Evolutionary conservation across 2,797 vertebrate genomes (phyloP).

Genomic region (Alosa sapidissima): DNA sequence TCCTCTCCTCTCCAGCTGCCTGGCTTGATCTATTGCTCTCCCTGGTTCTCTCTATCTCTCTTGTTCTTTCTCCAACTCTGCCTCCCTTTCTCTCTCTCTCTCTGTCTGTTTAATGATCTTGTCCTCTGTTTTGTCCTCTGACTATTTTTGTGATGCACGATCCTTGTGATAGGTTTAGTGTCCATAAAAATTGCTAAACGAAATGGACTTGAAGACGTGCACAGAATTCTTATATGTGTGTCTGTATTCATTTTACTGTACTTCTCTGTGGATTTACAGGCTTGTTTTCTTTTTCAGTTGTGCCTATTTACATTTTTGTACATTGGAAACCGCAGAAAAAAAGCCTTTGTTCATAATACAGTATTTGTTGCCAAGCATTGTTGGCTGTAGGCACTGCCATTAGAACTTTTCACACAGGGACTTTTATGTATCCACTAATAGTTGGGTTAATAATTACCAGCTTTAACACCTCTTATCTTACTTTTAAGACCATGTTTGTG

Average conservation of each 20-base stretch:
- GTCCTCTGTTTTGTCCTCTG: constrained; percentile 18
- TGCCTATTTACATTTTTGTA: background rate
- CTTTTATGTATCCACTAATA: background rate
- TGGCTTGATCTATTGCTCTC: constrained; percentile 16
- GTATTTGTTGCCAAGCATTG: background rate
- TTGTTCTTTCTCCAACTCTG: background rate
- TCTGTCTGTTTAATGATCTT: constrained; percentile 18
- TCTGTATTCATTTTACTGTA: background rate
- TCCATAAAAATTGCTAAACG: constrained; percentile 17
- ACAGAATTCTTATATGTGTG: background rate
- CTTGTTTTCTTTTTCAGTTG: background rate
- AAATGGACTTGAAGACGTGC: constrained; percentile 6
- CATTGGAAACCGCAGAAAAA: background rate
- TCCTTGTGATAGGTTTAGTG: constrained; percentile 9
- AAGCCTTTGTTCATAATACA: background rate
- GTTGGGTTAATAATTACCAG: background rate
- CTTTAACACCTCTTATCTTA: background rate
- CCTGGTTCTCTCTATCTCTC: background rate
- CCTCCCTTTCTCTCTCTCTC: background rate
- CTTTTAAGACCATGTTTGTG: background rate
- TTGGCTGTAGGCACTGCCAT: background rate
- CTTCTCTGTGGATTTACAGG: background rate
- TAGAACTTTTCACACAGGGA: background rate
- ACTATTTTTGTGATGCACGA: constrained; percentile 26
- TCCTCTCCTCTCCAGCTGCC: background rate